These are phyloP conservation scores for Desmodus rotundus DNA, from an alignment of 2,113 vertebrate genomes.

Conservation along the genomic window DNA sequence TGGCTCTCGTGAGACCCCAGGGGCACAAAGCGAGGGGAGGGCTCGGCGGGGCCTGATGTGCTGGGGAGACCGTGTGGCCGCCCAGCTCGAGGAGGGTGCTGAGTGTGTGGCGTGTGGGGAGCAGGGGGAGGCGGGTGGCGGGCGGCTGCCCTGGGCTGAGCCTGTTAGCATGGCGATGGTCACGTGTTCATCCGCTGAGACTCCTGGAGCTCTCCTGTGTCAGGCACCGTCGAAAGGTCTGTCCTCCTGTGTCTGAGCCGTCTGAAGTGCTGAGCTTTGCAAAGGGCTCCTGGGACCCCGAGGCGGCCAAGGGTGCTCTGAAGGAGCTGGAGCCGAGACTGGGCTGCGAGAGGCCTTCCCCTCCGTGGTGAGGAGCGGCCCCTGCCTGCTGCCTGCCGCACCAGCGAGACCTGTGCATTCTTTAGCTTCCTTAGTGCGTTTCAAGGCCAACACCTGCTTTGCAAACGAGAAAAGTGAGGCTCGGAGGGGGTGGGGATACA, in stretches of 20 bases:
- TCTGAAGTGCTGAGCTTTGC: background rate
- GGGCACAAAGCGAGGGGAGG: background rate
- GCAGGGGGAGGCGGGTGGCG: background rate
- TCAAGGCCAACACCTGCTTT: background rate
- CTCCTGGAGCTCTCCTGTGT: background rate
- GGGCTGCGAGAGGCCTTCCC: accelerated
- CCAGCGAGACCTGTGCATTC: accelerated
- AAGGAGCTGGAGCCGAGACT: background rate
- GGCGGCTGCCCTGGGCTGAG: background rate
- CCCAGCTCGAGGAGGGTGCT: accelerated
- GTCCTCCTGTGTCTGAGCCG: accelerated
- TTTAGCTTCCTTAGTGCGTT: accelerated
- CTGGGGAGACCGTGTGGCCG: background rate
- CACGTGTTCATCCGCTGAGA: background rate
- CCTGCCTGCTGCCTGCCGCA: accelerated
- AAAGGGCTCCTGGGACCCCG: background rate
- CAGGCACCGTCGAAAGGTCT: background rate
- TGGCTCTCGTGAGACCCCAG: background rate
- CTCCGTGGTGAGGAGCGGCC: accelerated
- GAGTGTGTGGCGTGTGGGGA: background rate
- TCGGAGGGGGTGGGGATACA: background rate
- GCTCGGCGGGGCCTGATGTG: background rate
- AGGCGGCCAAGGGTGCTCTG: background rate
- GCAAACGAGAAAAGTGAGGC: background rate
- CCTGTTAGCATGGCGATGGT: background rate